Percentiles rank a stretch among this genome's conserved stretches.
Conservation (phyloP, 2,113 vertebrate genomes). For the Nematolebias whitei region DNA sequence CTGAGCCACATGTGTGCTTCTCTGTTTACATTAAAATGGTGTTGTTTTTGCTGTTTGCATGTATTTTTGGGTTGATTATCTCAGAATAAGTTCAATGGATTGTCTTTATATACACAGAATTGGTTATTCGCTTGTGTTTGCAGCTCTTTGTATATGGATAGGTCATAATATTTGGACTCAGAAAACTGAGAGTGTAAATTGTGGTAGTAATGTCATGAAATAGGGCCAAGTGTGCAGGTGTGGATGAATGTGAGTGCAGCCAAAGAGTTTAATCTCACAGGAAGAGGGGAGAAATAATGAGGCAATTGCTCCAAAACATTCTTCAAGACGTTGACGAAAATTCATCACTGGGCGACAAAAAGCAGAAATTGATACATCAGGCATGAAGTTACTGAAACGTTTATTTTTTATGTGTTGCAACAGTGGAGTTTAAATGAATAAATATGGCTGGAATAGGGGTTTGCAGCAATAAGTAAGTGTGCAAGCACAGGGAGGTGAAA, state of each 20-base stretch:
- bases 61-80: background rate
- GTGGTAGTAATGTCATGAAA: conserved; percentile 1
- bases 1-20: conserved; percentile 1
- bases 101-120: background rate
- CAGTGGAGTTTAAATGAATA: background rate
- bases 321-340: background rate
- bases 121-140: conserved; percentile 19
- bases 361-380: too few relatives aligned
- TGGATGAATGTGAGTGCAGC: background rate
- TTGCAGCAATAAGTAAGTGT: background rate
- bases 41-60: conserved; percentile 9
- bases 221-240: conserved; percentile 1
- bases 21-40: conserved; percentile 11
- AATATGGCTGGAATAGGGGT: background rate
- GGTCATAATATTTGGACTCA: conserved; percentile 43
- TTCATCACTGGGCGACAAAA: too few relatives aligned
- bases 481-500: too few relatives aligned
- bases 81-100: background rate
- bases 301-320: too few relatives aligned
- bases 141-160: conserved; percentile 11
- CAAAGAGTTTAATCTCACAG: background rate
- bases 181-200: conserved; percentile 22
- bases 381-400: too few relatives aligned
- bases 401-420: background rate
- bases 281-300: background rate